A percentile compares a stretch with the other conserved stretches of the same genome.
These are phyloP conservation scores for Thymallus thymallus DNA, from an alignment of 2,113 vertebrate genomes.

Conservation along the genomic window DNA sequence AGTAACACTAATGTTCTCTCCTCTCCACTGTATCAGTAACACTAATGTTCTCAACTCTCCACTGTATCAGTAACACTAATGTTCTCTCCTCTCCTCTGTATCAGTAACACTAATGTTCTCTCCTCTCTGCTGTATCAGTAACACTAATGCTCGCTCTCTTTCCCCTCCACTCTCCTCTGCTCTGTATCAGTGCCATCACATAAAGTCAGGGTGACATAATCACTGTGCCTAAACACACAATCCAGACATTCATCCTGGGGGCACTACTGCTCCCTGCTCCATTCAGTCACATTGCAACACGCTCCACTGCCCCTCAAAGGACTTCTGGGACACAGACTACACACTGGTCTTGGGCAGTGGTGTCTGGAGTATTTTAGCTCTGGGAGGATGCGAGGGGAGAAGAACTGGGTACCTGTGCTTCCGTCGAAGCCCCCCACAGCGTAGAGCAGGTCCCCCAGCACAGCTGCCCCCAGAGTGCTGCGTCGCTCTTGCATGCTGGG, in stretches of 20 bases:
- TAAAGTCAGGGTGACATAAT: not conserved
- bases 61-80: no score
- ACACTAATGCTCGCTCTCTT: no score
- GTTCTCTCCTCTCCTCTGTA: no score
- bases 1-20: no score
- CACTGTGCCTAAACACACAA: not conserved
- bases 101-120: no score
- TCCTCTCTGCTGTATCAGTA: no score
- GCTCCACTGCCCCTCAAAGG: not conserved
- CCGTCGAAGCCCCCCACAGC: constrained; percentile 95
- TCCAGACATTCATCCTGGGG: not conserved
- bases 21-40: no score
- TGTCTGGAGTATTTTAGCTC: no score
- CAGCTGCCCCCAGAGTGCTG: constrained; percentile 88
- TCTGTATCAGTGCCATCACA: no score
- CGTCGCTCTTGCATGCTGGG: constrained; percentile 95
- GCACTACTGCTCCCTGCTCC: not conserved
- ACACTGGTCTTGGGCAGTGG: not conserved
- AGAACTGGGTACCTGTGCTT: constrained; percentile 83
- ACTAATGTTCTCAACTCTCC: no score
- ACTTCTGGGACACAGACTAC: not conserved
- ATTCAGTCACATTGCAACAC: not conserved
- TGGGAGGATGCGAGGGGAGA: not conserved
- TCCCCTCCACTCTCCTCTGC: no score
- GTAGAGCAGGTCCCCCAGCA: constrained; percentile 89